Evolutionary conservation across 2,888 invertebrate species (phyloP), one percentile per base, ranked within the genome.

Genomic region (Phytoseiulus persimilis): DNA sequence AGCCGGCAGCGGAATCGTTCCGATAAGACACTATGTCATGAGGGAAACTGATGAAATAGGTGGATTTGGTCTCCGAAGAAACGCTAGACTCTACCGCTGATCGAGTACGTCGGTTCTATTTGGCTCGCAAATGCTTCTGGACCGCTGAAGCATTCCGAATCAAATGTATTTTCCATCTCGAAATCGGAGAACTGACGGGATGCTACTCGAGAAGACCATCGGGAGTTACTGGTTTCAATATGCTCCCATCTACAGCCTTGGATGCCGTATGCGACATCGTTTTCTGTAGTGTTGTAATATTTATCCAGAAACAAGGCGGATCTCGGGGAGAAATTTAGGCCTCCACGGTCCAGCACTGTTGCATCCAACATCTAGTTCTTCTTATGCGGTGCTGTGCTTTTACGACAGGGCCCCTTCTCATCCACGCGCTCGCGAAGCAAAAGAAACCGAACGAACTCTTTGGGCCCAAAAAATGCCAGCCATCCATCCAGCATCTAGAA

Each of bases 291-390:
- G 65, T 65, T 65, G 39, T 39, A 39, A 3, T 65, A 65, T 65
- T 65, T 65, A 65, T 65, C 65, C 65, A 65, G 65, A 65, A n/a
- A 65, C 65, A 65, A 65, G 65, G 65, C 65, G 65, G 65, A 65
- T 65, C 65, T 65, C 65, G 65, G 18, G 65, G 11, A 23, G 23
- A 28, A 2, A 28, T 65, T 23, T 65, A 65, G 65, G 65, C 65
- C 65, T 65, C 65, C 18, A 2, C 1, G 65, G 65, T 28, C 18
- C 23, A 65, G 65, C 65, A 65, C 65, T 65, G 65, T 65, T 65
- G 11, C 28, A 65, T 65, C 1, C 9, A 28, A 65, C 1, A 65
- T 28, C 14, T 6, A 65, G 65, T 65, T 65, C 39, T 65, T 65
- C 65, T 65, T 14, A 65, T 65, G 65, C 18, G 65, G 23, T 65